Conservation (phyloP, 2,113 vertebrate genomes). For the Dasyornis broadbenti region DNA sequence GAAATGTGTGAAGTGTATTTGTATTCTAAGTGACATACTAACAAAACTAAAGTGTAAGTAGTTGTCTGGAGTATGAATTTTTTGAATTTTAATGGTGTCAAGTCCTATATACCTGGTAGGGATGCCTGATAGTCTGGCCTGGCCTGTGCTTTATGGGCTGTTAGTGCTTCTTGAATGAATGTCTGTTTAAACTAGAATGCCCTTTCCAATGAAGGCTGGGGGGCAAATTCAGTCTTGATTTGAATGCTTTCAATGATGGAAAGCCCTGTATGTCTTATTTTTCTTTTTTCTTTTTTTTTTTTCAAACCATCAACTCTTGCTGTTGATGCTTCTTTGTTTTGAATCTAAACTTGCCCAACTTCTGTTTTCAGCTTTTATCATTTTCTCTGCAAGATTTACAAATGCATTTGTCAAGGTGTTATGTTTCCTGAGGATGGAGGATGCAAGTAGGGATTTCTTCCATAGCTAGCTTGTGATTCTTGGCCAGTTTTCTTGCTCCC, state of each 20-base stretch:
- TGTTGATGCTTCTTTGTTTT: not conserved
- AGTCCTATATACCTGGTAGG: not conserved
- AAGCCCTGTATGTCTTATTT: not conserved
- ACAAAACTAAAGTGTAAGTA: not conserved
- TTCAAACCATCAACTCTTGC: not conserved
- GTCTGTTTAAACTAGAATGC: not conserved
- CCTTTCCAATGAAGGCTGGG: not conserved
- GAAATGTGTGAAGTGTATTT: not conserved
- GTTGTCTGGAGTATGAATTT: not conserved
- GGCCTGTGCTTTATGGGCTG: accelerated
- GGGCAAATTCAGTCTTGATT: not conserved
- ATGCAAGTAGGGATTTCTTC: not conserved
- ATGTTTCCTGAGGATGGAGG: not conserved
- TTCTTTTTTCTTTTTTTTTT: not conserved
- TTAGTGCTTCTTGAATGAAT: not conserved
- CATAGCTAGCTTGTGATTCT: not conserved
- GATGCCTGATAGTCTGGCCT: not conserved
- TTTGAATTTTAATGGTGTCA: not conserved
- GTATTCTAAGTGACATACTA: not conserved
- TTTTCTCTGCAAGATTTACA: not conserved
- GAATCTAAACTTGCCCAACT: not conserved
- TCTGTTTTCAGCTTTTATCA: not conserved
- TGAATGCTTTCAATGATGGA: not conserved
- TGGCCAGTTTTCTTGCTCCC: not conserved
- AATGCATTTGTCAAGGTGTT: not conserved